phyloP scores from a whole-genome alignment of 35 echinoderm and acorn worm species.

The Patiria miniata region DNA sequence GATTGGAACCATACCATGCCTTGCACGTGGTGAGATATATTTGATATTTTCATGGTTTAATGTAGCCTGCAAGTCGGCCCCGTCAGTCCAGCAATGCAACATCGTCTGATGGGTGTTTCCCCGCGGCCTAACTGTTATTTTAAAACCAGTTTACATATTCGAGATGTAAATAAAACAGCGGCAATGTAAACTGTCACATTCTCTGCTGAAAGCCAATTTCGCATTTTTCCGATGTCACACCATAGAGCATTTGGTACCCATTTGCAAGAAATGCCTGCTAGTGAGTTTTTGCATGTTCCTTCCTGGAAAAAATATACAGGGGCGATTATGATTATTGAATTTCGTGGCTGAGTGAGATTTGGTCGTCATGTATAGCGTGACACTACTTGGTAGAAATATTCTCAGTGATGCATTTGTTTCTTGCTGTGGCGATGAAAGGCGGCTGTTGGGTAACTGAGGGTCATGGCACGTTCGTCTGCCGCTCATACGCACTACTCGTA shows the following conservation, averaged over 20 bases:
- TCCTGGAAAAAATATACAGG: not conserved
- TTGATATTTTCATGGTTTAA: too few species aligned
- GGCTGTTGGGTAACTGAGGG: not conserved
- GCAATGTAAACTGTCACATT: conserved; percentile 24
- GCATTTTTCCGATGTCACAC: not conserved
- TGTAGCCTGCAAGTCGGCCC: too few species aligned
- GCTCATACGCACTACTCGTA: not conserved
- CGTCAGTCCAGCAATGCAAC: too few species aligned
- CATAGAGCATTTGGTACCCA: not conserved
- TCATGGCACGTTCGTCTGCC: not conserved
- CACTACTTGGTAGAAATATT: too few species aligned
- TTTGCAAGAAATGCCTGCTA: not conserved
- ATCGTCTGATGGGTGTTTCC: too few species aligned
- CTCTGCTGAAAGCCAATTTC: not conserved
- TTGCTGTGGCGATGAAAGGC: not conserved
- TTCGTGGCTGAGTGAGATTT: too few species aligned
- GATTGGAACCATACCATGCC: too few species aligned
- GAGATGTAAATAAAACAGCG: conserved; percentile 9
- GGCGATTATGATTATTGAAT: too few species aligned
- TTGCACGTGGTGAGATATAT: too few species aligned
- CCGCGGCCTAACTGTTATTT: not conserved
- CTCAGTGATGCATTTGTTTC: too few species aligned
- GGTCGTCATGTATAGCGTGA: too few species aligned
- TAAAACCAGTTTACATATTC: conserved; percentile 4
- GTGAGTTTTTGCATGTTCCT: not conserved